Conservation (phyloP, 2,888 invertebrate genomes). For the Chymomyza caudatula region DNA sequence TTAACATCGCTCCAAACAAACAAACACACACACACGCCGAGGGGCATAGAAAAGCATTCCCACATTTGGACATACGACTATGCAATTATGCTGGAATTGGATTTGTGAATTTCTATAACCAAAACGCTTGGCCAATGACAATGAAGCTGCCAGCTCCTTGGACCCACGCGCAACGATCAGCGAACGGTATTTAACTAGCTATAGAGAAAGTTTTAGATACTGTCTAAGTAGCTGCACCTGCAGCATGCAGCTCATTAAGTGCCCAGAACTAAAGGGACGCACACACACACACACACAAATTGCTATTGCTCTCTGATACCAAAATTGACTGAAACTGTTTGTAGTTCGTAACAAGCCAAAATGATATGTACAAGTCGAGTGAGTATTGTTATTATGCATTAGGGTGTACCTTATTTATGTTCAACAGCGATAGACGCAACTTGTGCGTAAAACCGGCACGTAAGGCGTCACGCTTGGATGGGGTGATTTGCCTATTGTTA, state of each 20-base stretch:
- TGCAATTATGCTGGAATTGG: background rate
- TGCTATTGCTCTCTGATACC: background rate
- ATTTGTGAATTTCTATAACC: background rate
- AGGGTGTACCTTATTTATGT: background rate
- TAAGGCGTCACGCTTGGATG: no score
- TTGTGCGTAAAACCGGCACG: no score
- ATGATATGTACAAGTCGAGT: background rate
- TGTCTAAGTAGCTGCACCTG: background rate
- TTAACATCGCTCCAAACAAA: background rate
- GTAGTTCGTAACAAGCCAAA: background rate
- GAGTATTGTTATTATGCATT: background rate
- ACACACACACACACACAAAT: background rate
- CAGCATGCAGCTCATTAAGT: background rate
- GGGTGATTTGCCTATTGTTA: no score
- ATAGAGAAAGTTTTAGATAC: background rate
- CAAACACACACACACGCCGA: background rate
- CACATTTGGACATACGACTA: conserved; percentile 22
- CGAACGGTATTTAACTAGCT: background rate
- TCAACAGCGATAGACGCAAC: no score
- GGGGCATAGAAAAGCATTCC: conserved; percentile 19
- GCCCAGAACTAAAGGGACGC: background rate
- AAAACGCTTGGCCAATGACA: background rate
- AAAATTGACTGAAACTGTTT: background rate
- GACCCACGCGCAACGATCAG: background rate
- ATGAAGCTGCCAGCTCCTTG: background rate